Percentiles rank a stretch among this genome's conserved stretches.
Evolutionary conservation across 1,140 invertebrate genomes (phyloP).

Genomic region (Drosophila pectinifera): DNA sequence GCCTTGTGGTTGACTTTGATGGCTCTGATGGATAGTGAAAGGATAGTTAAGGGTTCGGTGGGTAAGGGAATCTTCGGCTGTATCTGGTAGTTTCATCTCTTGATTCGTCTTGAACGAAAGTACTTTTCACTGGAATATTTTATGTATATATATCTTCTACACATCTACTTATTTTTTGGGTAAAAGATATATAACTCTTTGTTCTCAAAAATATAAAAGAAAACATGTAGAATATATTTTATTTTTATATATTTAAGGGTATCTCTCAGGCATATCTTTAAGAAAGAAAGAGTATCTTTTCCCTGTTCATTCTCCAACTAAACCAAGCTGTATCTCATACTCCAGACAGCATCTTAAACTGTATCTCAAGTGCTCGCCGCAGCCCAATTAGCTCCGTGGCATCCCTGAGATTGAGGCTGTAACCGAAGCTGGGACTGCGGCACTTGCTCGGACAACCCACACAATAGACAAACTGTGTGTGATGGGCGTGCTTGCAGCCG

Average conservation of each 20-base stretch:
- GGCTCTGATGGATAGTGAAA: conserved; percentile 45
- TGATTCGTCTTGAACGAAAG: background rate
- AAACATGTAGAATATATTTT: no score
- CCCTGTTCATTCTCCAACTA: background rate
- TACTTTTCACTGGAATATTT: no score
- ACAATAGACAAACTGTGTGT: conserved; percentile 43
- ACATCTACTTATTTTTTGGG: no score
- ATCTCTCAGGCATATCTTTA: no score
- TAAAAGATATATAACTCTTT: no score
- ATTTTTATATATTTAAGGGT: no score
- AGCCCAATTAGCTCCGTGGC: conserved; percentile 39
- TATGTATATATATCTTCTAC: no score
- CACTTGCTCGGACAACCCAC: conserved; percentile 42
- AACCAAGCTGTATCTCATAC: background rate
- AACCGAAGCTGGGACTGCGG: conserved; percentile 12
- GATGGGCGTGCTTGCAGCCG: conserved; percentile 10
- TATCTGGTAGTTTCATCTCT: conserved; percentile 11
- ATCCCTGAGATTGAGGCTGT: conserved; percentile 29
- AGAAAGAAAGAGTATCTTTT: no score
- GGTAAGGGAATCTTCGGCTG: background rate
- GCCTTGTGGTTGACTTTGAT: conserved; percentile 59
- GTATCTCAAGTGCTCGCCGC: conserved; percentile 10
- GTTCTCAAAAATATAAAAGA: no score
- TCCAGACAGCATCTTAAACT: conserved; percentile 20
- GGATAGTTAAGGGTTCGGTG: conserved; percentile 49